A percentile compares a stretch with the other conserved stretches of the same genome.
These are phyloP conservation scores for Vombatus ursinus DNA, from an alignment of 2,113 vertebrate species.

Conservation along the genomic window DNA sequence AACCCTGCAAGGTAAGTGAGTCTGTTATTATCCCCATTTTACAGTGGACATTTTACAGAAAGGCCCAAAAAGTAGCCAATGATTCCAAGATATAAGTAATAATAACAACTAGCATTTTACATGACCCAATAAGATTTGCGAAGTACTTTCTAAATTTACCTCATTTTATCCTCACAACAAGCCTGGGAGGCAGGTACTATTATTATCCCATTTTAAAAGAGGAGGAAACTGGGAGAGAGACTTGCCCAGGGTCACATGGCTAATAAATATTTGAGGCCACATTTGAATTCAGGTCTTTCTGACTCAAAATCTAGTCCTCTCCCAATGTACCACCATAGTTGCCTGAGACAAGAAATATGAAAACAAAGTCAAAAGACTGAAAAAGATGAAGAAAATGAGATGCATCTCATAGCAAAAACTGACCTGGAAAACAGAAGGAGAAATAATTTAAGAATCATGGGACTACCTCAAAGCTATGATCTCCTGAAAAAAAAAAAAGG, in stretches of 20 bases:
- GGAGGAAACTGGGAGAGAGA: not conserved
- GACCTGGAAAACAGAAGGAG: not conserved
- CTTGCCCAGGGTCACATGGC: not conserved
- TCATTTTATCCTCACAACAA: not conserved
- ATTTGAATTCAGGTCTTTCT: not conserved
- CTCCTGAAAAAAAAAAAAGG: not conserved
- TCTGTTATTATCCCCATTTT: not conserved
- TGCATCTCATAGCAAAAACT: not conserved
- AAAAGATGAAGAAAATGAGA: not conserved
- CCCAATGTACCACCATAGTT: not conserved
- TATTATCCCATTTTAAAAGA: not conserved
- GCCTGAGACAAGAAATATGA: not conserved
- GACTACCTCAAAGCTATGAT: not conserved
- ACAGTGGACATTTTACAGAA: not conserved
- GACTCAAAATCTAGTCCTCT: not conserved
- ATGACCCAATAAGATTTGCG: not conserved
- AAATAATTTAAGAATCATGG: not conserved
- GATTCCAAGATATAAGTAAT: not conserved
- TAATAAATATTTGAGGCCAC: too few species aligned
- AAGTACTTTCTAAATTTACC: not conserved
- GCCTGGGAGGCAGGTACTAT: not conserved
- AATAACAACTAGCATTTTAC: not conserved
- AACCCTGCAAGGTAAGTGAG: not conserved
- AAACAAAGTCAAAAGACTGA: not conserved
- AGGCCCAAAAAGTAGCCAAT: not conserved